Evolutionary conservation across 2,888 invertebrate genomes (phyloP), one percentile per base, ranked within the genome.

Genomic region (Pedicia rivosa): DNA sequence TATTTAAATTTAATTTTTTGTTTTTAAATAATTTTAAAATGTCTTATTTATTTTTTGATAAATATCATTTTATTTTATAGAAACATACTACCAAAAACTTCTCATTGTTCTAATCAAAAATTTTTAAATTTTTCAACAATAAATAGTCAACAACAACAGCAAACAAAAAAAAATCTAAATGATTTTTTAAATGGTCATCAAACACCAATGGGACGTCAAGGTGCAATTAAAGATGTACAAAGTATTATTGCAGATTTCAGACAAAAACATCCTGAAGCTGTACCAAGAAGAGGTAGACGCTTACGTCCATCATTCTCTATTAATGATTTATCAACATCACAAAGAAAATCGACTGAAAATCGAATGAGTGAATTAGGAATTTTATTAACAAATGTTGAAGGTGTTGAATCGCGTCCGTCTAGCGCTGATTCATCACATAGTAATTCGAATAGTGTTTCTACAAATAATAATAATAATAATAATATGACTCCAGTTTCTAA

Each of bases 181-280:
- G 48, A 49, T 35, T 42, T 47, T 42, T 43, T 48, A 37, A 49
- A 49, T 38, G 48, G 48, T 9, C 47, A 47, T 35, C 46, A 35
- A 24, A 4, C 22, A 9, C 40, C 39, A 35, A 20, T 40, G 35
- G 79, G 79, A 1, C 65, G 78, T 1, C 81, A 81, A 51, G 77
- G 81, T 0, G 74, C 79, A 1, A 77, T 78, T n/a, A 72, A 82
- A 40, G 82, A 86, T 54, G 83, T 84, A 0, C 75, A 80, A 52
- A 78, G 81, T 4, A 79, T 84, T 38, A 81, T 82, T 50, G 82
- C 81, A 1, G 83, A 83, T 53, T 80, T 80, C 51, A 69, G 81
- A 44, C 76, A 78, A 44, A 65, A 77, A 44, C 79, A 82, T 57
- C 79, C 81, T 0, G 80, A 83, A 45, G 63, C 72, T 4, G 72